Conservation (phyloP, 2,113 vertebrate species). For the Barbus barbus region DNA sequence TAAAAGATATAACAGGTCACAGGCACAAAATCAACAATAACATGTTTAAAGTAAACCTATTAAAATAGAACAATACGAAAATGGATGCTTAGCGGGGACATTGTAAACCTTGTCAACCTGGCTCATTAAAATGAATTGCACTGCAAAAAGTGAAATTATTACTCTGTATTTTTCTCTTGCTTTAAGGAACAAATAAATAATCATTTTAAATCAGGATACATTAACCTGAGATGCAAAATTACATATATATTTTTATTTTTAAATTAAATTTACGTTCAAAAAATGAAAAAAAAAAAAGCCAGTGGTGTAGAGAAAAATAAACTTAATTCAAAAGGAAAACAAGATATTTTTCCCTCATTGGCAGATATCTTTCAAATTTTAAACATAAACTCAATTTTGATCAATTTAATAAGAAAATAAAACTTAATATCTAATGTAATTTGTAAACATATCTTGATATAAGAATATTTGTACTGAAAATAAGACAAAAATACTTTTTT, state of each 20-base stretch:
- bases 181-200: not conserved
- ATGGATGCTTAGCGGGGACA: not conserved
- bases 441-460: not conserved
- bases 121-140: not conserved
- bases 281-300: too few relatives aligned
- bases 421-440: not conserved
- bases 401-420: not conserved
- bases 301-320: not conserved
- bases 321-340: not conserved
- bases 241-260: too few relatives aligned
- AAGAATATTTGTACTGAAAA: not conserved
- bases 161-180: not conserved
- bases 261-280: too few relatives aligned
- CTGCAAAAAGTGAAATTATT: not conserved
- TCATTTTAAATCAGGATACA: not conserved
- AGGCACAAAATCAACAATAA: not conserved
- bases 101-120: not conserved
- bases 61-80: not conserved
- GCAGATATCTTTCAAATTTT: not conserved
- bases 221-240: not conserved
- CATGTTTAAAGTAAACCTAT: not conserved
- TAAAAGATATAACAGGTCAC: not conserved
- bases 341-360: not conserved
- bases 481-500: too few relatives aligned
- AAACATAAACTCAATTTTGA: not conserved